Percentiles rank a stretch among this genome's conserved stretches.
Conservation (phyloP, 1,140 invertebrate species). For the Piezodorus guildinii region DNA sequence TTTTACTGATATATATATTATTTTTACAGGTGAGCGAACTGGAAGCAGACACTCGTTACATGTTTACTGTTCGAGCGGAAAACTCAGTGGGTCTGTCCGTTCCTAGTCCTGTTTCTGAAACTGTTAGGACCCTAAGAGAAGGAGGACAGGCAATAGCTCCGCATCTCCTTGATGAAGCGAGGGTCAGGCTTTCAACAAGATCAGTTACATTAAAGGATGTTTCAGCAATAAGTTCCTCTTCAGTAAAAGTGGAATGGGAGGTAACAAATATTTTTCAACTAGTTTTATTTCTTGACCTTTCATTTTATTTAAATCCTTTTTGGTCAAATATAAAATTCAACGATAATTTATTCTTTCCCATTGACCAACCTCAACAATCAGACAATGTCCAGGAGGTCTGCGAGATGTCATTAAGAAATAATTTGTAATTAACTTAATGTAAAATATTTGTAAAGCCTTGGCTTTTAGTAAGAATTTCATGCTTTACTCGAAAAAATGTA, state of each 20-base stretch:
- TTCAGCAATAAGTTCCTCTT: conserved; percentile 63
- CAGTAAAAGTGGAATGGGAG: conserved; percentile 68
- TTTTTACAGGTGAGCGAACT: conserved; percentile 46
- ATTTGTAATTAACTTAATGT: too few species aligned
- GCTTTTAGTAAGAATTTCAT: too few species aligned
- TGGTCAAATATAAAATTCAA: too few species aligned
- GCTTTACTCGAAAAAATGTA: too few species aligned
- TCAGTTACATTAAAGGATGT: conserved; percentile 69
- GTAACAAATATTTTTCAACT: too few species aligned
- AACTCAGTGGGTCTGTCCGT: conserved; percentile 71
- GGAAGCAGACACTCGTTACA: conserved; percentile 68
- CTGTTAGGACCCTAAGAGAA: conserved; percentile 49
- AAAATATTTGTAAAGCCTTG: too few species aligned
- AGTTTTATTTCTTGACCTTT: too few species aligned
- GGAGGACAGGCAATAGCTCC: conserved; percentile 61
- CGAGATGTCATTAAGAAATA: too few species aligned
- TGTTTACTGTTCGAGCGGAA: conserved; percentile 78
- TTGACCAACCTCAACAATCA: too few species aligned
- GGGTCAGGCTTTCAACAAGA: conserved; percentile 64
- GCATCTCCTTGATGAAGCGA: conserved; percentile 65
- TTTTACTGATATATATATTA: not conserved
- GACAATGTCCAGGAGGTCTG: too few species aligned
- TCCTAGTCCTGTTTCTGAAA: conserved; percentile 51
- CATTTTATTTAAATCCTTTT: too few species aligned
- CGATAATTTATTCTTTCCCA: too few species aligned